Conservation (phyloP, 2,113 vertebrate species). For the human region GRCh38 chr12:62119001-62119500, state of each 20-base stretch:
- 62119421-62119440: not conserved
- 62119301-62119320: not conserved
- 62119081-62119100: not conserved
- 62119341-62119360: not conserved
- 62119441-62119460: not conserved
- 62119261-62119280: not conserved
- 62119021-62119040: slow-evolving; percentile 7
- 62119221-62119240: not conserved
- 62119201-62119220: not conserved
- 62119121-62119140: not conserved
- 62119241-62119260: not conserved
- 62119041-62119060: slow-evolving; percentile 8
- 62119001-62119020: not conserved
- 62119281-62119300: slow-evolving; percentile 16
- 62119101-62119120: not conserved
- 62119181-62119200: not conserved
- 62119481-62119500: not conserved
- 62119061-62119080: slow-evolving; percentile 20
- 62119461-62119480: not conserved
- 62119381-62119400: not conserved
- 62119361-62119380: not conserved
- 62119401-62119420: not conserved
- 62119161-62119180: slow-evolving; percentile 16
- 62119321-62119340: not conserved
- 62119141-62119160: not conserved